Percentiles rank a stretch among this genome's conserved stretches.
Conservation (phyloP, 2,797 vertebrate genomes). For the Lacerta bilineata region DNA sequence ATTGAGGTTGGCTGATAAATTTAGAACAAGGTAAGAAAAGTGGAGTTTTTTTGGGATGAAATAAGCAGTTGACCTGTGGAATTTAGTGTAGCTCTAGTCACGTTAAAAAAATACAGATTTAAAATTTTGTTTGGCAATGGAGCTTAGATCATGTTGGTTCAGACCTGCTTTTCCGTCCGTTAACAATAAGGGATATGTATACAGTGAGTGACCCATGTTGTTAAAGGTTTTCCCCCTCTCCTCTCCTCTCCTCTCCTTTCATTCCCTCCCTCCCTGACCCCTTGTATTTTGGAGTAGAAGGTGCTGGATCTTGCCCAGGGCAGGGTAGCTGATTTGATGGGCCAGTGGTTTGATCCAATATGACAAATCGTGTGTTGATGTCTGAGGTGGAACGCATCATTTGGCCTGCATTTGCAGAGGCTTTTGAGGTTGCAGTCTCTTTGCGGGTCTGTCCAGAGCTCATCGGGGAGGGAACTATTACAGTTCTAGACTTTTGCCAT, state of each 20-base stretch:
- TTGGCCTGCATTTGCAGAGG: background rate
- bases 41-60: background rate
- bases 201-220: background rate
- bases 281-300: conserved; percentile 13
- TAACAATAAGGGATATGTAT: background rate
- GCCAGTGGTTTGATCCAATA: background rate
- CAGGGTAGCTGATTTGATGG: conserved; percentile 19
- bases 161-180: background rate
- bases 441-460: background rate
- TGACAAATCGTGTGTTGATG: conserved; percentile 2
- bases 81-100: conserved; percentile 4
- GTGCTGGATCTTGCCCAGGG: conserved; percentile 22
- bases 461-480: background rate
- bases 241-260: background rate
- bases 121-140: background rate
- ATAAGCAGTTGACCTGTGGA: conserved; percentile 8
- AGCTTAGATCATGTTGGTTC: background rate
- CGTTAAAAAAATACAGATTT: background rate
- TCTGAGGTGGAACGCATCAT: background rate
- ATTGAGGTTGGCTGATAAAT: background rate
- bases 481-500: background rate
- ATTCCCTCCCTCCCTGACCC: background rate
- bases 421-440: background rate
- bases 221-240: background rate
- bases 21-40: conserved; percentile 20